Evolutionary conservation across 1,140 invertebrate genomes (phyloP), one percentile per base, ranked within the genome.

Genomic region (Cephus cinctus): DNA sequence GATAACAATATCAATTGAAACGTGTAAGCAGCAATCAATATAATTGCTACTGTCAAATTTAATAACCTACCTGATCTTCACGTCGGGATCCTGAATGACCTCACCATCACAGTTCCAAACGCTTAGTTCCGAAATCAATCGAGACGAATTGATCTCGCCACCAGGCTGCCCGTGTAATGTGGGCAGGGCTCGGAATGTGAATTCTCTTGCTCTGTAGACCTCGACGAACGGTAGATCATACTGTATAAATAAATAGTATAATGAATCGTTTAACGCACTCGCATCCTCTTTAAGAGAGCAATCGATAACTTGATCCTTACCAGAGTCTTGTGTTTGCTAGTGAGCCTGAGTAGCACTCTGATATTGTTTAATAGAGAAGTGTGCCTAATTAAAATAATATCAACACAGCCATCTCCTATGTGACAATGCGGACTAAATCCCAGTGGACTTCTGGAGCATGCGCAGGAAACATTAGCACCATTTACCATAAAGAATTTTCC

Each of bases 41-140:
- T 23, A 43, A n/a, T 22, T 43, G 32, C 11, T 36, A 40, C 19
- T 6, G 8, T 4, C 11, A 45, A 15, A n/a, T 39, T 4, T 11
- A 45, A 14, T 30, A 45, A 5, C 38, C 53, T 65, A 88, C 87
- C 83, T 87, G 55, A 89, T 84, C 57, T 82, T 81, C 30, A 91
- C 78, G 57, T 83, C 80, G 41, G 85, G 77, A 54, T 85, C 82
- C 22, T 80, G 75, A 34, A 92, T 74, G 14, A 92, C 75, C 70
- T 94, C 90, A 6, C 90, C 90, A 73, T 94, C 90, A 77, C 89
- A 92, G 63, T 93, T 92, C 90, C 90, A 94, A 15, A 87, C 81
- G 57, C 85, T 87, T 43, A 77, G 51, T 14, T 67, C 65, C 16
- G 67, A 67, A 39, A 67, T 56, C 41, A 68, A 57, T 16, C 57